phyloP scores from a whole-genome alignment of 2,888 invertebrate genomes.

The Gryllus longicercus region DNA sequence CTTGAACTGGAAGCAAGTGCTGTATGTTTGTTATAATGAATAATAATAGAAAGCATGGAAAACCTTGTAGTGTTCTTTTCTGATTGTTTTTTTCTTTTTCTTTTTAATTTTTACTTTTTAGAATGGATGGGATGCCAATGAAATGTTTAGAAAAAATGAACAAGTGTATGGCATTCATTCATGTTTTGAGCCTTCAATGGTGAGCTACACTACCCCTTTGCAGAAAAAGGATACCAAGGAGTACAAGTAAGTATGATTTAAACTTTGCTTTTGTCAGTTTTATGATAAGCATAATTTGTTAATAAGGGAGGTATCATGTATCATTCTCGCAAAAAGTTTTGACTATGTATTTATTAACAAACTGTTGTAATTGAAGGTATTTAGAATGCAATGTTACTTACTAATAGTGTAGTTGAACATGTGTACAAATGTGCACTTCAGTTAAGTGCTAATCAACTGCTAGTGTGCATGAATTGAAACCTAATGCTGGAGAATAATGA shows the following conservation, averaged over 20 bases:
- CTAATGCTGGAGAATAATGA: too few species aligned
- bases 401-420: too few species aligned
- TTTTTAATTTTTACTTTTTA: conserved; percentile 38
- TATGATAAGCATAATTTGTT: too few species aligned
- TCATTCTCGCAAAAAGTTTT: too few species aligned
- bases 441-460: too few species aligned
- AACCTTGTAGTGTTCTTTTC: background rate
- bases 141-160: conserved; percentile 95
- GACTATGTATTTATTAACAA: too few species aligned
- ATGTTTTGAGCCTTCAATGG: conserved; percentile 84
- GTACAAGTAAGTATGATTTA: conserved; percentile 55
- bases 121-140: conserved; percentile 95
- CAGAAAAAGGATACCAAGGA: conserved; percentile 83
- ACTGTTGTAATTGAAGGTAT: too few species aligned
- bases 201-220: conserved; percentile 87
- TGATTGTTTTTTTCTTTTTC: background rate
- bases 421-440: too few species aligned
- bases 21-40: conserved; percentile 42
- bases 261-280: too few species aligned
- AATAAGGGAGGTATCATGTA: too few species aligned
- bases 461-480: too few species aligned
- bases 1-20: conserved; percentile 63
- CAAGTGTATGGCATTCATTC: conserved; percentile 87
- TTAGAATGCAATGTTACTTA: too few species aligned
- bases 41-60: background rate